Evolutionary conservation across 1,140 invertebrate genomes (phyloP).

Genomic region (Pseudomyrmex gracilis): DNA sequence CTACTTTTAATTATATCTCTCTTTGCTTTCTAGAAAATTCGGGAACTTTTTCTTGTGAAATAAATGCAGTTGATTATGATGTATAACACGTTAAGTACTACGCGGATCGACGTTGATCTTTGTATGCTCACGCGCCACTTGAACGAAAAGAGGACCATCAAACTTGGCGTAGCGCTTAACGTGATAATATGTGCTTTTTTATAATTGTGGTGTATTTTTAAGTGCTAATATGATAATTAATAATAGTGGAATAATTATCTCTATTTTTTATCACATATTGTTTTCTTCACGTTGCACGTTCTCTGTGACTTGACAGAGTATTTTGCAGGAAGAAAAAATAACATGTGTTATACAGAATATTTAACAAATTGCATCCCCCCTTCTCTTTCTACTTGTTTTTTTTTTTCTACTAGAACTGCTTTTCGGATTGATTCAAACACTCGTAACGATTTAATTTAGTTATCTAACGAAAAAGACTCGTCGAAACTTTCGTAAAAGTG

Average conservation of each 20-base stretch:
- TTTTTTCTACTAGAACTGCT: constrained; percentile 11
- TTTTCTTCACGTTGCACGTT: neutral
- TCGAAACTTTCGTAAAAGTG: constrained; percentile 50
- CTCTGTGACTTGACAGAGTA: neutral
- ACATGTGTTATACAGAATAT: constrained; percentile 43
- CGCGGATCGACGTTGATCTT: too few relatives aligned
- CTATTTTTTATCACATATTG: neutral
- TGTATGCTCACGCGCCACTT: too few relatives aligned
- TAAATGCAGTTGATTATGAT: too few relatives aligned
- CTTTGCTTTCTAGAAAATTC: too few relatives aligned
- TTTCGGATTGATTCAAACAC: constrained; percentile 17
- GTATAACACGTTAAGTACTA: too few relatives aligned
- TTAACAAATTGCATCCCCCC: constrained; percentile 39
- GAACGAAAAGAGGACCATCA: too few relatives aligned
- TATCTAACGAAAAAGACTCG: constrained; percentile 35
- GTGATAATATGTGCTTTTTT: neutral
- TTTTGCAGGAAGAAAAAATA: neutral
- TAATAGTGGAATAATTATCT: too few relatives aligned
- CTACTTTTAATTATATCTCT: too few relatives aligned
- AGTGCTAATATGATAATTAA: neutral
- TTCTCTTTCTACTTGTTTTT: neutral
- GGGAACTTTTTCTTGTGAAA: too few relatives aligned
- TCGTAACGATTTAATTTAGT: constrained; percentile 57
- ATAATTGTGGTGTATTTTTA: too few relatives aligned
- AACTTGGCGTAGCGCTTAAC: neutral